Percentiles rank a stretch among this genome's conserved stretches.
phyloP scores from a whole-genome alignment of 2,113 vertebrate genomes.

The Urocitellus parryii region DNA sequence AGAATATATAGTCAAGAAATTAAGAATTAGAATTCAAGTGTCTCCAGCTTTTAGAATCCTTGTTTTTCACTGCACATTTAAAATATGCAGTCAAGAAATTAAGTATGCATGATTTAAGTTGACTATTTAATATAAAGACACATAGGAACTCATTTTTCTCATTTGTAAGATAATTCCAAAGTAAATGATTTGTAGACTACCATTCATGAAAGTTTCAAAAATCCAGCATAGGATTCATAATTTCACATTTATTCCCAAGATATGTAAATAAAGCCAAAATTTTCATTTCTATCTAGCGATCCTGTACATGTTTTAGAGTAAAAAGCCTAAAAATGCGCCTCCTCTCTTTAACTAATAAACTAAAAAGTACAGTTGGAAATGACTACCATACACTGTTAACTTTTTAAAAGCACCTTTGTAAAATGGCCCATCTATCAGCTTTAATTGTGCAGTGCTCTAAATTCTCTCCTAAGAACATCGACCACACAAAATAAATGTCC shows the following conservation, averaged over 20 bases:
- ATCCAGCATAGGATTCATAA: not conserved
- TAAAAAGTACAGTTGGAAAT: constrained; percentile 13
- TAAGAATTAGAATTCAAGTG: too few relatives aligned
- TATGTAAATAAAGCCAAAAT: not conserved
- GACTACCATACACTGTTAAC: not conserved
- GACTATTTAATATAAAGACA: not conserved
- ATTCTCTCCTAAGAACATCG: not conserved
- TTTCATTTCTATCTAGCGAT: not conserved
- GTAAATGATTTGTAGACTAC: not conserved
- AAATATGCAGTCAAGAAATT: not conserved
- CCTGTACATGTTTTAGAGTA: not conserved
- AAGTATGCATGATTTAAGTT: not conserved
- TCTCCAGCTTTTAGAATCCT: too few relatives aligned
- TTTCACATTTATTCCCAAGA: not conserved
- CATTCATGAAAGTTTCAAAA: not conserved
- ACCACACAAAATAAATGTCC: constrained; percentile 65
- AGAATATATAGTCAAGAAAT: not conserved
- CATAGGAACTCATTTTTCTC: not conserved
- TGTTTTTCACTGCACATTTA: too few relatives aligned
- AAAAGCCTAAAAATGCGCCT: not conserved
- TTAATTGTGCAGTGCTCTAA: constrained; percentile 51
- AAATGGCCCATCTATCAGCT: constrained; percentile 47
- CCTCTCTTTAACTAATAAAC: constrained; percentile 40
- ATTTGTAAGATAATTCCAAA: not conserved
- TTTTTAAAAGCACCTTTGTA: constrained; percentile 12